These are phyloP conservation scores for Sclerurus mexicanus DNA, from an alignment of 2,113 vertebrate species.

Conservation along the genomic window DNA sequence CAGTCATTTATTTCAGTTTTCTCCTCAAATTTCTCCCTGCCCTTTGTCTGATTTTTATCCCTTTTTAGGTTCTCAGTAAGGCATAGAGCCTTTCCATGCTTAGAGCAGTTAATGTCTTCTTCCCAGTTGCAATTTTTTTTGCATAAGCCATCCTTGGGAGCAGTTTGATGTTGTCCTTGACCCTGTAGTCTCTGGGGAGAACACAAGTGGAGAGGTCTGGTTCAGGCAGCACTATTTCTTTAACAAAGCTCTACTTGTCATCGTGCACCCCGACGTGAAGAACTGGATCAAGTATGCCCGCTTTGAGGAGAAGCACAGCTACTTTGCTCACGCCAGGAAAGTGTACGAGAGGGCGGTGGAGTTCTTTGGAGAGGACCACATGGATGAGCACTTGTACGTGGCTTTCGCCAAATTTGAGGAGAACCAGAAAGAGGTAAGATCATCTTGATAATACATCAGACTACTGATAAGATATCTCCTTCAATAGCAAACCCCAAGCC, in stretches of 20 bases:
- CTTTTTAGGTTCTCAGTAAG: background rate
- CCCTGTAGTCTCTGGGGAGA: background rate
- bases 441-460: background rate
- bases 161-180: background rate
- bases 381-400: constrained; percentile 91
- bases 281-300: constrained; percentile 99
- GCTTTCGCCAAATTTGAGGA: constrained; percentile 96
- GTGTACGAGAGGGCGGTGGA: constrained; percentile 92
- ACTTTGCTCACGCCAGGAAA: constrained; percentile 87
- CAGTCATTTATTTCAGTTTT: background rate
- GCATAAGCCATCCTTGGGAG: background rate
- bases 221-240: constrained; percentile 39
- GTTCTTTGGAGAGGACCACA: constrained; percentile 93
- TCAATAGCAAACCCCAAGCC: background rate
- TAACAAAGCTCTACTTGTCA: constrained; percentile 84
- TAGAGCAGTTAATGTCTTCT: no score
- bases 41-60: background rate
- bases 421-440: constrained; percentile 91
- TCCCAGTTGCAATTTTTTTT: background rate
- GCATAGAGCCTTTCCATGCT: background rate
- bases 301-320: constrained; percentile 95
- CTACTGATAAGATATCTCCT: background rate
- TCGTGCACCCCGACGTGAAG: constrained; percentile 94
- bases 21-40: background rate
- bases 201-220: rapidly evolving